phyloP scores from a whole-genome alignment of 2,888 invertebrate species.

The Hyles lineata region DNA sequence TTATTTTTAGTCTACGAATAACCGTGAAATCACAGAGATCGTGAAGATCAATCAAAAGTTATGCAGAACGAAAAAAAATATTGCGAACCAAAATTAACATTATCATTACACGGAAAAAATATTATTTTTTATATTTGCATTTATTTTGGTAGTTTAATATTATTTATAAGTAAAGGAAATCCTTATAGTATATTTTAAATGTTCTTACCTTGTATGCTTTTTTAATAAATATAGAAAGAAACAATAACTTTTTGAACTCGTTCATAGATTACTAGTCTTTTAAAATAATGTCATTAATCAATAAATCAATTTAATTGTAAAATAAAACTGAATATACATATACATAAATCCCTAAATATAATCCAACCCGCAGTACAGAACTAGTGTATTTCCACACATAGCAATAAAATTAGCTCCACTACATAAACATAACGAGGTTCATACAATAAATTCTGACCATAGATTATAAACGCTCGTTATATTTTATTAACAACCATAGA shows the following conservation, averaged over 20 bases:
- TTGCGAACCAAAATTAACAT: background rate
- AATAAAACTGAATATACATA: no score
- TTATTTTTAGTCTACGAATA: background rate
- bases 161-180: no score
- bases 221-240: no score
- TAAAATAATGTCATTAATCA: background rate
- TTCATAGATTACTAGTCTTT: no score
- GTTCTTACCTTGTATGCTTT: no score
- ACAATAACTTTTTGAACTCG: no score
- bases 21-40: conserved; percentile 8
- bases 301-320: background rate
- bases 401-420: background rate
- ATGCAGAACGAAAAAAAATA: background rate
- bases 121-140: no score
- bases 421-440: conserved; percentile 8
- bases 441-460: background rate
- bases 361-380: background rate
- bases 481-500: background rate
- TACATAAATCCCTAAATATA: no score
- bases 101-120: no score
- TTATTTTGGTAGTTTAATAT: no score
- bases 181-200: no score
- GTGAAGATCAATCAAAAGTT: background rate
- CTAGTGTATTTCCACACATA: background rate
- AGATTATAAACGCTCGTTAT: conserved; percentile 21